These are phyloP conservation scores for Machimus rusticus DNA, from an alignment of 2,888 invertebrate genomes.

Conservation along the genomic window DNA sequence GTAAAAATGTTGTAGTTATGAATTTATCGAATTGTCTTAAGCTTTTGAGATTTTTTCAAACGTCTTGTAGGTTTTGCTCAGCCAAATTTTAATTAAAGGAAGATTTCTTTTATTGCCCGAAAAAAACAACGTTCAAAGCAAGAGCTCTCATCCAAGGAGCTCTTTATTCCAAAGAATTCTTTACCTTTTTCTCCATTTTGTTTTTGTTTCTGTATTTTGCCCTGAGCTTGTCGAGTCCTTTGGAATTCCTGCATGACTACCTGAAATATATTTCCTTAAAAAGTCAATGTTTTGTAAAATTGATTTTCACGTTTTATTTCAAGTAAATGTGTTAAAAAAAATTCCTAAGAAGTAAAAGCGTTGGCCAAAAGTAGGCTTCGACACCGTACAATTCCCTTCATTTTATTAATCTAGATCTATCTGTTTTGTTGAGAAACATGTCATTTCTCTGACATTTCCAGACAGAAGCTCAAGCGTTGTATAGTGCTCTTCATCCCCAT, in stretches of 20 bases:
- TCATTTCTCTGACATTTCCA: background rate
- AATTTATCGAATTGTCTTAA: background rate
- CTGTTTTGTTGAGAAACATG: background rate
- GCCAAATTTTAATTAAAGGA: conserved; percentile 22
- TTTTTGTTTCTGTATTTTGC: conserved; percentile 1
- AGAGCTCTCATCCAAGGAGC: background rate
- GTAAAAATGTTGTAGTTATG: background rate
- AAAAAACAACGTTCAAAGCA: background rate
- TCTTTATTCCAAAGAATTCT: background rate
- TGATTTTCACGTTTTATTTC: conserved; percentile 20
- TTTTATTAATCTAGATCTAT: background rate
- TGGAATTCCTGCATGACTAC: background rate
- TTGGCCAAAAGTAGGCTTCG: background rate
- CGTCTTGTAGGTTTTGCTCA: background rate
- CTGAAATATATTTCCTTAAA: background rate
- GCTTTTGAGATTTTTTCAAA: background rate
- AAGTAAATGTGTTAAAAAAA: background rate
- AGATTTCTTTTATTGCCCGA: background rate
- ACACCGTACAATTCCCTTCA: background rate
- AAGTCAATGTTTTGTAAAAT: conserved; percentile 16
- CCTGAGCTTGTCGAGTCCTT: background rate
- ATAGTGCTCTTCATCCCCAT: background rate
- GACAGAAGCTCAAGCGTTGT: background rate
- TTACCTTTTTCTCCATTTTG: background rate
- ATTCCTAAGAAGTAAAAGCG: background rate